Base-by-base conservation (phyloP, 2,797 vertebrate genomes). In the Semaprochilodus insignis region DNA sequence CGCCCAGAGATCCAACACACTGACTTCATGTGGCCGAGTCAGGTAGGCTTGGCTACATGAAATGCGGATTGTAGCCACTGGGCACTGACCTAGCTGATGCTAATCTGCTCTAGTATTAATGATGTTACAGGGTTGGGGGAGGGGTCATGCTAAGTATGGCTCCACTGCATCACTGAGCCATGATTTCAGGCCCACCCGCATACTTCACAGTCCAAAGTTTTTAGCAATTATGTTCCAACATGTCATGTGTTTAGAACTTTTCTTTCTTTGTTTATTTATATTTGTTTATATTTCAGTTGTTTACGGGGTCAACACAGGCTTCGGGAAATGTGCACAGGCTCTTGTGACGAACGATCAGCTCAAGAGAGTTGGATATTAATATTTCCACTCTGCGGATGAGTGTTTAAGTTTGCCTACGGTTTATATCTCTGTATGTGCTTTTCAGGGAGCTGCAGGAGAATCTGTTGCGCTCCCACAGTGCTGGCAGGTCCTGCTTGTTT, bases 261-360 rank as follows among this genome's bases (percentile, higher is more conserved):
- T n/a, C n/a, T n/a, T n/a, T n/a, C n/a, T n/a, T n/a, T n/a, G n/a
- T n/a, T n/a, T n/a, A n/a, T n/a, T n/a, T n/a, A n/a, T n/a, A n/a
- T n/a, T 6, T 66, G 52, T 59, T 11, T 14, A 36, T 66, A 55
- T 65, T 79, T 7, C 89, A 99, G 98, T 99, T 85, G 98, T 99
- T 81, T 99, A 99, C 40, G 98, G 98, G 90, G 98, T 99, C 88
- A 99, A 97, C 23, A 99, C 98, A 0, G 98, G 98, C 4, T 99
- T 99, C 93, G 98, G 98, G 13, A 99, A 99, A 89, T 99, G 99
- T 94, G 98, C 97, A 78, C 95, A 95, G 81, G 99, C 97, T 6
- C 94, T 98, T 60, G 98, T 99, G 90, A 96, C 96, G 80, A 88
- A 96, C 89, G 94, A 90, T 90, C 97, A 98, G 74, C 96, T 99